A percentile compares a stretch with the other conserved stretches of the same genome.
These are phyloP conservation scores for Esperia sulphurella DNA, from an alignment of 2,888 invertebrate species.

Conservation along the genomic window DNA sequence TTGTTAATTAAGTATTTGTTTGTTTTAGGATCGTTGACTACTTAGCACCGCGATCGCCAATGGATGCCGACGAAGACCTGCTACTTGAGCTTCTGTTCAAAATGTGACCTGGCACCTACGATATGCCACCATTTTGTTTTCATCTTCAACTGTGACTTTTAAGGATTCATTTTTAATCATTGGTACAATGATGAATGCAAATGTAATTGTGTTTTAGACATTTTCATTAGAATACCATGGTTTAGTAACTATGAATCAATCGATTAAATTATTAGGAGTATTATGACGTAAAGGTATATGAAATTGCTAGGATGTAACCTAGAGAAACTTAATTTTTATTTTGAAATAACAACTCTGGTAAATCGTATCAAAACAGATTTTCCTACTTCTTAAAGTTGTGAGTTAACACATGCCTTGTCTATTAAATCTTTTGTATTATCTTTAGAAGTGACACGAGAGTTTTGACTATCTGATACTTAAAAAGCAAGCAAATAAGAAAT, in stretches of 20 bases:
- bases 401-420: conserved; percentile 61
- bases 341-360: too few species aligned
- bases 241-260: too few species aligned
- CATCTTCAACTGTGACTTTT: not conserved
- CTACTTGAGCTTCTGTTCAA: conserved; percentile 71
- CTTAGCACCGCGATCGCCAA: conserved; percentile 69
- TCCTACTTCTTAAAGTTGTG: conserved; percentile 49
- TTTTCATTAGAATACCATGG: too few species aligned
- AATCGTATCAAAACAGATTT: not conserved
- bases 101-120: conserved; percentile 46
- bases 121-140: conserved; percentile 6
- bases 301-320: too few species aligned
- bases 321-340: too few species aligned
- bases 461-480: not conserved
- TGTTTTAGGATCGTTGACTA: conserved; percentile 64
- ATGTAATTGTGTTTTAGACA: too few species aligned
- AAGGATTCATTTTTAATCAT: too few species aligned
- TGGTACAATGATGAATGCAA: too few species aligned
- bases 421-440: conserved; percentile 33
- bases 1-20: not conserved
- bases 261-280: too few species aligned
- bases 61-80: conserved; percentile 72
- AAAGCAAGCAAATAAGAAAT: not conserved
- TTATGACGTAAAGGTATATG: too few species aligned
- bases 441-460: conserved; percentile 10